Conservation (phyloP, 2,797 vertebrate species). For the Aeoliscus strigatus region DNA sequence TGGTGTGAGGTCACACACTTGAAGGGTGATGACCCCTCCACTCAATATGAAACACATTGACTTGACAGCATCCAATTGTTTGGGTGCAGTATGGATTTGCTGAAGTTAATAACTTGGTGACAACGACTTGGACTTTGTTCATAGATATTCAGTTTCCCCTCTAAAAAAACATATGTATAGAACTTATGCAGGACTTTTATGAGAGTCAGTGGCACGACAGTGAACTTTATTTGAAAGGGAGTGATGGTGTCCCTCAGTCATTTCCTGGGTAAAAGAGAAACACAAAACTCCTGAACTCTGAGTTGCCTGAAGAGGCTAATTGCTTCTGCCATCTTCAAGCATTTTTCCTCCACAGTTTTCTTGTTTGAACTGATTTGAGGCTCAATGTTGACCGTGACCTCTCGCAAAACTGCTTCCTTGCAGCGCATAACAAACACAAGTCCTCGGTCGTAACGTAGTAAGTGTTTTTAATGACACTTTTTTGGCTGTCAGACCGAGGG, state of each 20-base stretch:
- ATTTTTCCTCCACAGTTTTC: slow-evolving; percentile 16
- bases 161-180: slow-evolving; percentile 18
- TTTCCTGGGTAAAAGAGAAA: slow-evolving; percentile 40
- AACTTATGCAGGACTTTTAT: slow-evolving; percentile 32
- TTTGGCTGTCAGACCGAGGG: slow-evolving; percentile 31
- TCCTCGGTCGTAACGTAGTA: slow-evolving; percentile 39
- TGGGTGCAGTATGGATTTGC: slow-evolving; percentile 37
- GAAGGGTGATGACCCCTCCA: slow-evolving; percentile 29
- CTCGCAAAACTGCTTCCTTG: slow-evolving; percentile 22
- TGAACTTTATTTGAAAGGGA: slow-evolving; percentile 49
- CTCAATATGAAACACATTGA: slow-evolving; percentile 48
- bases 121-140: slow-evolving; percentile 17
- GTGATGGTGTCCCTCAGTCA: slow-evolving; percentile 26
- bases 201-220: slow-evolving; percentile 34
- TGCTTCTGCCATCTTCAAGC: slow-evolving; percentile 47
- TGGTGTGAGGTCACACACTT: slow-evolving; percentile 46
- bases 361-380: slow-evolving; percentile 21
- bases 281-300: slow-evolving; percentile 51
- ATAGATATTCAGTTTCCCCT: slow-evolving; percentile 19
- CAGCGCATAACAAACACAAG: slow-evolving; percentile 28
- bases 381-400: slow-evolving; percentile 29
- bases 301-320: slow-evolving; percentile 46
- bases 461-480: slow-evolving; percentile 46
- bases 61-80: slow-evolving; percentile 9
- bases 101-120: slow-evolving; percentile 41